Base-by-base conservation (phyloP, 2,113 vertebrate genomes). In the Neopipo cinnamomea region DNA sequence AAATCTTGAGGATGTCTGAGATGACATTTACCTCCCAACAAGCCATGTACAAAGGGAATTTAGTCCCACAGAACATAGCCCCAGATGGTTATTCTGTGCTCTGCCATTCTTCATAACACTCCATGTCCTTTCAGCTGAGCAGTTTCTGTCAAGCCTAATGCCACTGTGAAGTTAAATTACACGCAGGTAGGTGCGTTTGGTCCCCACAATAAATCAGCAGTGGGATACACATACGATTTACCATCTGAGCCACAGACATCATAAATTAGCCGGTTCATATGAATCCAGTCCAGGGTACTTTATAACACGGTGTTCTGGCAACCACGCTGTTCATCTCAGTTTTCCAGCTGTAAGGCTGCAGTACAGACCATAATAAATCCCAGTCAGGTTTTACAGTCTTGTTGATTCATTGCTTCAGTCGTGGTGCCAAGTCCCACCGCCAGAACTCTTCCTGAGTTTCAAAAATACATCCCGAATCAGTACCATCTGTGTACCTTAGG, bases 261-360 rank as follows among this genome's bases (percentile, higher is more conserved):
- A 83, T 97, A 97, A 96, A 97, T 96, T 89, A 95, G n/a, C 55
- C 14, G 5, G 30, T 83, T 91, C 71, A 44, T 71, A 80, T 72
- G 79, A 96, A 93, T 52, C 65, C 33, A 50, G 72, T 70, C 39
- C 78, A 23, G 30, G 55, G 31, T 84, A 31, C 72, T 96, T 93
- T 83, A 91, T 88, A 88, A 77, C 58, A 77, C 8, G 15, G 75
- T 72, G 76, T 80, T 88, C 86, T 90, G 88, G 79, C 83, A 96
- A 67, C 56, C 39, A 67, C 28, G 13, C 84, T 63, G 85, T 35
- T 93, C 81, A 68, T 77, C 87, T 96, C 91, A 80, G 77, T 66
- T 90, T 93, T 91, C 94, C 93, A 92, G 84, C 35, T 95, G 91
- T n/a, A 92, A 89, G 79, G 70, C 49, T 95, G 91, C 74, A 65